Evolutionary conservation across 2,113 vertebrate species (phyloP), one percentile per base, ranked within the genome.

Genomic region (Etheostoma cragini): DNA sequence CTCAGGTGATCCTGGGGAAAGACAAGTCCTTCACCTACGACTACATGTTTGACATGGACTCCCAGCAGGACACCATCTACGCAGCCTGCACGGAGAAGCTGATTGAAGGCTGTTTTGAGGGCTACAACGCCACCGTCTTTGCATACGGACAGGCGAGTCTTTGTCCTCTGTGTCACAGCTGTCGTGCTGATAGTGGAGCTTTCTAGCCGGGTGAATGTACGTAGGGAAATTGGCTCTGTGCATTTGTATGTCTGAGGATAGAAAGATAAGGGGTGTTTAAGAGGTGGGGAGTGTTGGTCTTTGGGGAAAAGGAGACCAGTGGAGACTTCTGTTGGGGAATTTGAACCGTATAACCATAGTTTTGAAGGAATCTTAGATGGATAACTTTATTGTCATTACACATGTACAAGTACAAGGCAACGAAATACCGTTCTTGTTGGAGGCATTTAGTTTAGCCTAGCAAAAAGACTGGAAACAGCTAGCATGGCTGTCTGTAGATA

Each of bases 1-100:
- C 98, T 61, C 97, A 99, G 91, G 97, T 99, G 70, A 96, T 98
- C 86, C 95, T 99, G 88, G 98, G 98, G 60, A 99, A 99, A 87
- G 98, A 99, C 91, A 99, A 99, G 79, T 96, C 98, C 92, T 99
- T 99, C 92, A 99, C 98, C 38, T 99, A 97, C 72, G 98, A 99
- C 92, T 96, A 97, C 24, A 88, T 99, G 77, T 98, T 99, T 77
- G 97, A 99, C 93, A 97, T 98, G 87, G 97, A 98, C 69, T 97
- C 97, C 0, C 94, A 94, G 69, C 98, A 99, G 94, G 96, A 98
- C 1, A 88, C 92, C 79, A 96, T 99, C 87, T 99, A 98, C 66
- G 1, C 72, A 81, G 88, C 95, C 0, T 98, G 97, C 87, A 97
- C 97, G 22, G 97, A 99, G 93, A 97, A 98, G 92, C 95, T 99